phyloP scores from a whole-genome alignment of 2,113 vertebrate species.

The Saccopteryx bilineata region DNA sequence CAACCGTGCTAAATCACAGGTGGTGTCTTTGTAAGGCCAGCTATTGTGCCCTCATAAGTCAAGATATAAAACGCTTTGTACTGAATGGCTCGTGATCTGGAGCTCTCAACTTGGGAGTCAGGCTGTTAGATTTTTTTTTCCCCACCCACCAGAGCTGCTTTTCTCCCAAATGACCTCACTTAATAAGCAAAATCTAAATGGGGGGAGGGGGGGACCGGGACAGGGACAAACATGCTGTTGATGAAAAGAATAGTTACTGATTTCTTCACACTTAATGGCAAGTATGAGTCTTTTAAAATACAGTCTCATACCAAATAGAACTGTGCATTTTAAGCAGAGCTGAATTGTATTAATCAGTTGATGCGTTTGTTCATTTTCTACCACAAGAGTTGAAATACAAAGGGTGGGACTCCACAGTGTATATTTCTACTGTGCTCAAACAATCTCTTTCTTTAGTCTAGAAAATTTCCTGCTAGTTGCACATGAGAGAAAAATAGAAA shows the following conservation, averaged over 20 bases:
- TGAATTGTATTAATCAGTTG: slow-evolving; percentile 70
- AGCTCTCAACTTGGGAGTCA: slow-evolving; percentile 71
- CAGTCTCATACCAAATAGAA: slow-evolving; percentile 74
- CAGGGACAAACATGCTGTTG: slow-evolving; percentile 37
- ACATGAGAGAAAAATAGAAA: slow-evolving; percentile 72
- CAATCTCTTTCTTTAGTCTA: slow-evolving; percentile 29
- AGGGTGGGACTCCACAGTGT: neutral
- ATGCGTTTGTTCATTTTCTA: slow-evolving; percentile 73
- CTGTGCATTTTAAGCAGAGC: slow-evolving; percentile 65
- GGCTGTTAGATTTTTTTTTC: neutral
- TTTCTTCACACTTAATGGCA: slow-evolving; percentile 83
- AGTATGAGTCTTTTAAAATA: slow-evolving; percentile 79
- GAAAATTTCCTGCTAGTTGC: slow-evolving; percentile 60
- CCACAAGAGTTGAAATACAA: slow-evolving; percentile 65
- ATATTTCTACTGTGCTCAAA: slow-evolving; percentile 53
- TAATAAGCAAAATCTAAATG: slow-evolving; percentile 80
- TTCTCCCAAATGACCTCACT: slow-evolving; percentile 76
- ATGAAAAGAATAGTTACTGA: slow-evolving; percentile 85
- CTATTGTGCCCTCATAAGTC: slow-evolving; percentile 76
- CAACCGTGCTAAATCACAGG: slow-evolving; percentile 71
- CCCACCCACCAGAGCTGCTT: slow-evolving; percentile 53
- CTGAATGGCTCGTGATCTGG: slow-evolving; percentile 31
- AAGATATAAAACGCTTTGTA: slow-evolving; percentile 73
- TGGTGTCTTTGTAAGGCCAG: slow-evolving; percentile 72
- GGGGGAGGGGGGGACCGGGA: neutral